A percentile compares a stretch with the other conserved stretches of the same genome.
These are phyloP conservation scores for Doris montereyensis DNA, from an alignment of 2,888 invertebrate genomes.

Conservation along the genomic window DNA sequence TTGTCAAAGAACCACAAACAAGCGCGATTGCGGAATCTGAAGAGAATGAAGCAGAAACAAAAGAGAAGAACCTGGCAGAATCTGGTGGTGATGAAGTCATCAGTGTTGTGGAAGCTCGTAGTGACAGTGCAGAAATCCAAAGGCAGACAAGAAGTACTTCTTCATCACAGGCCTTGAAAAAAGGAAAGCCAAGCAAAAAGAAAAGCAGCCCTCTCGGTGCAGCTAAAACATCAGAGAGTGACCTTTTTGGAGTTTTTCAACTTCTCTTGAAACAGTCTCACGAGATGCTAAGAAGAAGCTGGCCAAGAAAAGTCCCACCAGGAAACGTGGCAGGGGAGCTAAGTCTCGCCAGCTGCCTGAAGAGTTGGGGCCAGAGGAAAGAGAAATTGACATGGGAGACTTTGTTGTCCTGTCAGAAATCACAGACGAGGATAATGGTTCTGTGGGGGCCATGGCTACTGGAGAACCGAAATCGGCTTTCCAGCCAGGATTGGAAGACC, in stretches of 20 bases:
- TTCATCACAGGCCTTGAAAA: background rate
- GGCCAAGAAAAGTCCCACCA: background rate
- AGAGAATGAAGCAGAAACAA: background rate
- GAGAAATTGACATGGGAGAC: background rate
- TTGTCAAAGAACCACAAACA: background rate
- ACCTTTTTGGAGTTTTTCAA: background rate
- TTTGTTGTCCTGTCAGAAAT: background rate
- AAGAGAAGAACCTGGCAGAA: background rate
- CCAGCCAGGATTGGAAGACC: background rate
- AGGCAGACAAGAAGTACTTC: background rate
- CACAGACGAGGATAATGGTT: background rate
- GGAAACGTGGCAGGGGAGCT: background rate
- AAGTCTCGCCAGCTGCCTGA: too few relatives aligned
- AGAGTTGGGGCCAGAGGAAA: too few relatives aligned
- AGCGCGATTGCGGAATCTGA: background rate
- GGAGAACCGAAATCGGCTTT: too few relatives aligned
- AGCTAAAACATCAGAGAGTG: background rate
- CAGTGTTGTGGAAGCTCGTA: too few relatives aligned
- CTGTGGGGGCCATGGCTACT: too few relatives aligned
- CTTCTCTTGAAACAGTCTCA: background rate
- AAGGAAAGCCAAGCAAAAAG: too few relatives aligned
- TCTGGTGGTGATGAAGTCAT: background rate
- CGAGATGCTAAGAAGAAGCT: background rate
- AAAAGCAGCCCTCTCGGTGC: too few relatives aligned
- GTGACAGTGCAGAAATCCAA: too few relatives aligned